Evolutionary conservation across 2,888 invertebrate genomes (phyloP).

Genomic region (Polylopha cassiicola): DNA sequence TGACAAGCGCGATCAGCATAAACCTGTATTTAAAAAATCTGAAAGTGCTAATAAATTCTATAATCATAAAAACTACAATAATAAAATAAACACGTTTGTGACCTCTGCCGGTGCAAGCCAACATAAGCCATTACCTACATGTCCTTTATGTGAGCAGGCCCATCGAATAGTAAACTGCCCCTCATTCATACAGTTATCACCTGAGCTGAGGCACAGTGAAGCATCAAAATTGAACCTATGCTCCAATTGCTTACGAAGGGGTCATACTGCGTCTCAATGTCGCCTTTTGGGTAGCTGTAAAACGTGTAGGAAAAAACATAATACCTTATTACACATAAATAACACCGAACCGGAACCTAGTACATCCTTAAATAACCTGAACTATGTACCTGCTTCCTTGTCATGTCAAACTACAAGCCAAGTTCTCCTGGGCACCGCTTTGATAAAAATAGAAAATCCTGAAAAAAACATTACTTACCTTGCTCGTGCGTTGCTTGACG

Average conservation of each 20-base stretch:
- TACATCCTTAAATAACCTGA: neutral
- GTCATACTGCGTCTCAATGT: slow-evolving; percentile 3
- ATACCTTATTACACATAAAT: slow-evolving; percentile 16
- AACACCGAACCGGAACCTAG: neutral
- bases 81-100: slow-evolving; percentile 4
- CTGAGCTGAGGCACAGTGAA: slow-evolving; percentile 4
- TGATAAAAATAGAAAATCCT: slow-evolving; percentile 14
- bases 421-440: slow-evolving; percentile 18
- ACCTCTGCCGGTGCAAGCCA: neutral
- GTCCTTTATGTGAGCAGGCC: slow-evolving; percentile 5
- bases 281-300: slow-evolving; percentile 4
- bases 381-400: slow-evolving; percentile 10
- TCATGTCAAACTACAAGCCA: slow-evolving; percentile 6
- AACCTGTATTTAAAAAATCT: neutral
- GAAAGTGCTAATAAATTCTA: neutral
- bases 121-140: neutral
- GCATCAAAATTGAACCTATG: slow-evolving; percentile 14
- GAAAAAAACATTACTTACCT: slow-evolving; percentile 10
- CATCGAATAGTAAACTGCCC: slow-evolving; percentile 13
- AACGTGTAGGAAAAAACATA: slow-evolving; percentile 14
- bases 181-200: slow-evolving; percentile 4
- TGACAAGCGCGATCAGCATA: slow-evolving; percentile 2
- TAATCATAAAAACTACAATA: neutral
- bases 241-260: slow-evolving; percentile 18
- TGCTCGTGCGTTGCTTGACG: slow-evolving; percentile 8